Percentiles rank a stretch among this genome's conserved stretches.
Evolutionary conservation across 2,113 vertebrate species (phyloP).

Genomic region (Brienomyrus longianalis): DNA sequence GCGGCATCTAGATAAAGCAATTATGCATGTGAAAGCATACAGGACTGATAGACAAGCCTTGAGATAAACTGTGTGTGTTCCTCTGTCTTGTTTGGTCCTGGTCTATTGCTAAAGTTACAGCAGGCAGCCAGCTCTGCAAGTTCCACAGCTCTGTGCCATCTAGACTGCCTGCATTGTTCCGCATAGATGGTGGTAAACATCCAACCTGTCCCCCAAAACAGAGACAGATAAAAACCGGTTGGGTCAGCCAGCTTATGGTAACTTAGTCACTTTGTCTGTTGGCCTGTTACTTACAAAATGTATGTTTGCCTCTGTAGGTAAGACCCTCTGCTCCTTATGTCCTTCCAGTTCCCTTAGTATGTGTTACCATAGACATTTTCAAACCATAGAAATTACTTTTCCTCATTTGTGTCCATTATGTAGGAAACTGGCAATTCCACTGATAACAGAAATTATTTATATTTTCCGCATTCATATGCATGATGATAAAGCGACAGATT

Average conservation of each 20-base stretch:
- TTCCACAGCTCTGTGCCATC: constrained; percentile 34
- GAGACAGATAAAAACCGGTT: constrained; percentile 46
- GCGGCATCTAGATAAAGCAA: constrained; percentile 36
- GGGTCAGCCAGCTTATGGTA: constrained; percentile 19
- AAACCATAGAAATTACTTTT: background rate
- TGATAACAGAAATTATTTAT: background rate
- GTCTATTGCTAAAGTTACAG: constrained; percentile 44
- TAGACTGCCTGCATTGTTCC: constrained; percentile 19
- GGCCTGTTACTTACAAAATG: background rate
- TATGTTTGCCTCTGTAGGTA: background rate
- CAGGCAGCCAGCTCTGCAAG: constrained; percentile 51
- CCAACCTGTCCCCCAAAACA: constrained; percentile 59
- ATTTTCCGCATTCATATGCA: background rate
- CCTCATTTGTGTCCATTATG: background rate
- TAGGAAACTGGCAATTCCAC: background rate
- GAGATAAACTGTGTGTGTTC: constrained; percentile 48
- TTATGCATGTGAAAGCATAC: constrained; percentile 34
- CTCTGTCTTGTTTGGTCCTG: constrained; percentile 48
- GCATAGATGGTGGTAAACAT: constrained; percentile 54
- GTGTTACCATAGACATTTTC: background rate
- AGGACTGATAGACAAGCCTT: constrained; percentile 19
- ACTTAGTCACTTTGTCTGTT: background rate
- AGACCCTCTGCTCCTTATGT: background rate
- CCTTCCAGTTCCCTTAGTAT: background rate
- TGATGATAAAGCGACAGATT: background rate